These are phyloP conservation scores for Cheilosia vulpina DNA, from an alignment of 2,888 invertebrate genomes.

Conservation along the genomic window DNA sequence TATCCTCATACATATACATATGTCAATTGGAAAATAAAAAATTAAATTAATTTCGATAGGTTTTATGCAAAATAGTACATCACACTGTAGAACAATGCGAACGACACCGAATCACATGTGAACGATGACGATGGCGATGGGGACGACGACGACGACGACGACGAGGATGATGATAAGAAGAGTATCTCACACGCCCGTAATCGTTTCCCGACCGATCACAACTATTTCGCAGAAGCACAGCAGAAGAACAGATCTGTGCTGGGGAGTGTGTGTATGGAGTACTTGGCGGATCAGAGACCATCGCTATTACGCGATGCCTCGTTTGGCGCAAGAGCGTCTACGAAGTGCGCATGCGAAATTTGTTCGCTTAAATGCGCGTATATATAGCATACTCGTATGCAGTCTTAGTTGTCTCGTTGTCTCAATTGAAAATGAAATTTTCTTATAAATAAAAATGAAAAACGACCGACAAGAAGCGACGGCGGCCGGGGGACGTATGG, in stretches of 20 bases:
- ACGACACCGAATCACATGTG: conserved; percentile 50
- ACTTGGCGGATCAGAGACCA: conserved; percentile 50
- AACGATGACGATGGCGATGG: conserved; percentile 38
- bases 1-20: background rate
- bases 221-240: conserved; percentile 70
- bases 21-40: too few species aligned
- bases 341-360: conserved; percentile 75
- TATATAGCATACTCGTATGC: background rate
- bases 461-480: conserved; percentile 5
- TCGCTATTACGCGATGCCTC: conserved; percentile 52
- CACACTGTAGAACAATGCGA: conserved; percentile 18
- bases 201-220: conserved; percentile 75
- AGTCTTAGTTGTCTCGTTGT: conserved; percentile 21
- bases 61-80: conserved; percentile 38
- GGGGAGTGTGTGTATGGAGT: conserved; percentile 23
- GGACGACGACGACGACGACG: conserved; percentile 17
- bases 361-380: conserved; percentile 58
- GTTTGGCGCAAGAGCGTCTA: conserved; percentile 74
- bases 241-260: conserved; percentile 59
- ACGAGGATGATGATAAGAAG: conserved; percentile 63
- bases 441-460: conserved; percentile 23
- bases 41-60: conserved; percentile 7
- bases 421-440: conserved; percentile 72
- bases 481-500: conserved; percentile 18
- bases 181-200: conserved; percentile 74